Percentiles rank a stretch among this genome's conserved stretches.
These are phyloP conservation scores for Heliocidaris erythrogramma DNA, from an alignment of 35 echinoderm and acorn worm species.

Conservation along the genomic window DNA sequence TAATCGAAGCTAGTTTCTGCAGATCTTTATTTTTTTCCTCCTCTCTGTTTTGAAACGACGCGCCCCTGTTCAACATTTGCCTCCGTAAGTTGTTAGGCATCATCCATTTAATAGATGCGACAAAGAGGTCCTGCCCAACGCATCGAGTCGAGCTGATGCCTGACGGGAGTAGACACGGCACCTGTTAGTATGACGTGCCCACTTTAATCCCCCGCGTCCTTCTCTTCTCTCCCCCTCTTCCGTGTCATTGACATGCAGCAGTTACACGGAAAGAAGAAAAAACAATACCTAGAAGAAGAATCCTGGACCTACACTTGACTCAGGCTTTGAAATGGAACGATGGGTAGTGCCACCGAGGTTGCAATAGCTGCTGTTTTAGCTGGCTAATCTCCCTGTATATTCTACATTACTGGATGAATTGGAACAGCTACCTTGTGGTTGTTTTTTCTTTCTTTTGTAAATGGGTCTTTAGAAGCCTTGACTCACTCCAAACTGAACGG, in stretches of 20 bases:
- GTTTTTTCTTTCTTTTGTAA: background rate
- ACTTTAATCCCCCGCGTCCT: constrained; percentile 1
- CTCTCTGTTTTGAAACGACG: background rate
- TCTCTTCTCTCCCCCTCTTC: background rate
- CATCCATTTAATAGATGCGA: constrained; percentile 29
- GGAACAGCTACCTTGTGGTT: background rate
- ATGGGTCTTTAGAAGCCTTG: background rate
- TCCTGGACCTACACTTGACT: background rate
- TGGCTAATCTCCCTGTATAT: background rate
- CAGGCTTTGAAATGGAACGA: background rate
- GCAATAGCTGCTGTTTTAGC: background rate
- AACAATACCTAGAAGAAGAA: background rate
- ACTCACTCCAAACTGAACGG: background rate
- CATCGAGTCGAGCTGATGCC: constrained; percentile 6
- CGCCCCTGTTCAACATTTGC: background rate
- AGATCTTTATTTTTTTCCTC: background rate
- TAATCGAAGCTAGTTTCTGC: background rate
- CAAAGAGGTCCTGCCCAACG: constrained; percentile 20
- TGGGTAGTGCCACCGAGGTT: background rate
- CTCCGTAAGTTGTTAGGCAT: constrained; percentile 44
- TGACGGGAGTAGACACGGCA: constrained; percentile 27
- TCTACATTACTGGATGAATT: background rate
- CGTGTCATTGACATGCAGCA: constrained; percentile 38
- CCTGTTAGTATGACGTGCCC: constrained; percentile 31
- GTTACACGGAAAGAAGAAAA: constrained; percentile 20